Base-by-base conservation (phyloP, 1,140 invertebrate genomes). In the Rhyacophila brunnea region DNA sequence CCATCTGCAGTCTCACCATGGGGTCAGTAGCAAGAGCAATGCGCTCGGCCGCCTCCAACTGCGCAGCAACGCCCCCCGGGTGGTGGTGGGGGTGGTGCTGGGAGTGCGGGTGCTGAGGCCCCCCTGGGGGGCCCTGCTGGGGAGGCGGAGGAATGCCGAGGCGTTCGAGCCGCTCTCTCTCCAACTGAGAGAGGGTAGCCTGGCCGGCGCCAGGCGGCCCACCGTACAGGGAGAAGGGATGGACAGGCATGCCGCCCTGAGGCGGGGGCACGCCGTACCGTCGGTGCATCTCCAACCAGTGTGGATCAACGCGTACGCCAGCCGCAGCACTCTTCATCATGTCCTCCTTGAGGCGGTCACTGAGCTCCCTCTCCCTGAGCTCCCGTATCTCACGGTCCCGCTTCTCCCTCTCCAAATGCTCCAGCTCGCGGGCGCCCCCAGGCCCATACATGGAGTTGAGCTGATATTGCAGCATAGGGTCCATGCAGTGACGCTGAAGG, bases 271-370 rank as follows among this genome's bases (percentile, higher is more conserved):
- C 75, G 9, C 75, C 73, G 66, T 77, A 78, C 62, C 92, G 83
- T 64, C 93, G 80, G 68, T 94, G 92, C 67, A 94, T 83, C 68
- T 96, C 95, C 47, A 96, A 71, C 92, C 92, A 96, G 70, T 95
- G 92, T 0, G 91, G 90, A 74, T 96, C 93, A 45, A 95, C 81
- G 2, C 89, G 81, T 10, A 74, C 75, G 3, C 75, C 84, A 49
- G 75, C 84, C 69, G 72, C 83, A 69, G 67, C 79, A 71, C 92
- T 92, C 71, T 93, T 85, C 35, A 93, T 80, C 68, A 94, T 86
- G 72, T 95, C 91, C 65, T 83, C 75, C 88, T 93, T 70, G 87
- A 81, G 70, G 53, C 90, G 79, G 71, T 93, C 90, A 66, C 88
- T 90, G 9, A 93, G 74, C 68, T 93, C 90, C 14, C 91, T 77